These are phyloP conservation scores for Crotalus horridus DNA, from an alignment of 2,113 vertebrate species.

Conservation along the genomic window DNA sequence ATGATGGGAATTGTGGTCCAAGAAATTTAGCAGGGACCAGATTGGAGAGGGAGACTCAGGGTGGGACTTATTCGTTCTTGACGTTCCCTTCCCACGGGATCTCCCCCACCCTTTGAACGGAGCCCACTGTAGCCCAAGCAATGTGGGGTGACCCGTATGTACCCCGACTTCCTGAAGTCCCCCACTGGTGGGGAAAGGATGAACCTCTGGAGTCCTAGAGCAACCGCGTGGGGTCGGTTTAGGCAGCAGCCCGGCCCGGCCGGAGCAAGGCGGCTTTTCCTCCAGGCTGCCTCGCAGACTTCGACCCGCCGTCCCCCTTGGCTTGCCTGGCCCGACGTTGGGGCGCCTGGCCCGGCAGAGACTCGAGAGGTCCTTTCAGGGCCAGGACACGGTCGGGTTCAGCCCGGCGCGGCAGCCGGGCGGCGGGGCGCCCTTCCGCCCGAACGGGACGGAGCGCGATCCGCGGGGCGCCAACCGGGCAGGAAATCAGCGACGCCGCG, in stretches of 20 bases:
- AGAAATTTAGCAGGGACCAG: background rate
- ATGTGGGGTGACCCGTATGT: rapidly evolving
- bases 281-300: background rate
- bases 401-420: background rate
- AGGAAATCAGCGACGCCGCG: background rate
- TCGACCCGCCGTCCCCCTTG: background rate
- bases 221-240: background rate
- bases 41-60: background rate
- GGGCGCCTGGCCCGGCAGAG: background rate
- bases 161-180: background rate
- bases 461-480: background rate
- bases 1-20: background rate
- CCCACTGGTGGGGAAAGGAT: background rate
- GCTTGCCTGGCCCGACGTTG: background rate
- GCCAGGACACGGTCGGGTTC: background rate
- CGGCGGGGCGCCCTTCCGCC: background rate
- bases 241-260: background rate
- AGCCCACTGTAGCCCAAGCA: background rate
- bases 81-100: background rate
- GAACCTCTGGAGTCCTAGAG: background rate
- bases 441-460: background rate
- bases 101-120: background rate
- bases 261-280: background rate
- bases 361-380: background rate
- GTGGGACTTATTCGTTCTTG: background rate